A percentile compares a stretch with the other conserved stretches of the same genome.
phyloP scores from a whole-genome alignment of 2,888 invertebrate species.

The Seladonia tumulorum region DNA sequence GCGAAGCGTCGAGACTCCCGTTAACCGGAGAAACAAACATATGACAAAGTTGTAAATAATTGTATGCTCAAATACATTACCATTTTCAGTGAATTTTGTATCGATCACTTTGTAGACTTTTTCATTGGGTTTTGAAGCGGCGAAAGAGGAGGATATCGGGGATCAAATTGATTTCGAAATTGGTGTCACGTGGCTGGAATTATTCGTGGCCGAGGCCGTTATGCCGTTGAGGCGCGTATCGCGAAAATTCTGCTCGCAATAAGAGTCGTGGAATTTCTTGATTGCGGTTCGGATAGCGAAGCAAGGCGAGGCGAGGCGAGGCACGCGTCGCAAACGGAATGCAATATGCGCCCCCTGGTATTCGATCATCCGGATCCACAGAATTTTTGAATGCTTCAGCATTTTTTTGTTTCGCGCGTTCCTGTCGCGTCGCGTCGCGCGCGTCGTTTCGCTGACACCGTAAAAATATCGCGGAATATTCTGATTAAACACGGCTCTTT shows the following conservation, averaged over 20 bases:
- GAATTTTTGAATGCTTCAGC: conserved; percentile 46
- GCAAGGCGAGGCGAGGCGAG: conserved; percentile 7
- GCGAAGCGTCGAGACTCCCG: neutral
- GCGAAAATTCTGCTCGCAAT: conserved; percentile 52
- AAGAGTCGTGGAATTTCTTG: conserved; percentile 80
- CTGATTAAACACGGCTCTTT: neutral
- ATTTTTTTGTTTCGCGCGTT: neutral
- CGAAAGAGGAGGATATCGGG: neutral
- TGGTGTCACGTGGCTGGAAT: conserved; percentile 1
- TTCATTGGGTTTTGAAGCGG: neutral
- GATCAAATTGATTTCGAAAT: conserved; percentile 24
- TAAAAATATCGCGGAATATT: neutral
- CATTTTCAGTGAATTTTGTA: neutral
- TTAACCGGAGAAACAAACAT: neutral
- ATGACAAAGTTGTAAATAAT: neutral
- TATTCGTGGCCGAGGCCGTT: conserved; percentile 23
- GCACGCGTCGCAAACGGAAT: conserved; percentile 76
- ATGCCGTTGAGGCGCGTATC: conserved; percentile 38
- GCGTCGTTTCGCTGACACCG: neutral
- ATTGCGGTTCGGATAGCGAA: conserved; percentile 71
- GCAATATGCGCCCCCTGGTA: conserved; percentile 75
- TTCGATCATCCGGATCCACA: conserved; percentile 73
- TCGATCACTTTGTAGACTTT: neutral
- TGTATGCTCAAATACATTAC: neutral
- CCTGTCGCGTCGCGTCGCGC: neutral